Percentiles rank a stretch among this genome's conserved stretches.
These are phyloP conservation scores for Chunga burmeisteri DNA, from an alignment of 2,113 vertebrate species.

Conservation along the genomic window DNA sequence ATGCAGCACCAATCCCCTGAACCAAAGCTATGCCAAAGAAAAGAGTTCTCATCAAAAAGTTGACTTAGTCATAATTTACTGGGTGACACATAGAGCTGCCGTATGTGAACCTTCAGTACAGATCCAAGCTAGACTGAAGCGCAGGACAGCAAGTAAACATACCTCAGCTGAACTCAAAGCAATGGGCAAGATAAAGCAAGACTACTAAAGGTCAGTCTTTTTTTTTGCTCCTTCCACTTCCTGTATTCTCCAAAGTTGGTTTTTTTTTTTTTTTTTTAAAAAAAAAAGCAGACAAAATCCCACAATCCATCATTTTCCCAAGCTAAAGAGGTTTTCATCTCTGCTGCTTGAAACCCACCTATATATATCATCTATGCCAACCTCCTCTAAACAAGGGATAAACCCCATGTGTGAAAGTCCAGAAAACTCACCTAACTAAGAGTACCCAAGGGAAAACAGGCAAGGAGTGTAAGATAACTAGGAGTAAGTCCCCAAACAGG, in stretches of 20 bases:
- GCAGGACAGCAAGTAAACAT: not conserved
- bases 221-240: not conserved
- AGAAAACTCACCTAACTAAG: not conserved
- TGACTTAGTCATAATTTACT: not conserved
- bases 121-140: not conserved
- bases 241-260: not conserved
- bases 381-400: not conserved
- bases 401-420: not conserved
- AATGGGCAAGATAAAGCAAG: not conserved
- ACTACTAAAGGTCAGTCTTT: not conserved
- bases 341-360: not conserved
- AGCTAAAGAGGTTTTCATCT: not conserved
- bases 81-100: not conserved
- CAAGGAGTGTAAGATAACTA: not conserved
- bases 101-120: not conserved
- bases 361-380: not conserved
- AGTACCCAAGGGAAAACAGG: not conserved
- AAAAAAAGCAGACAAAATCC: not conserved
- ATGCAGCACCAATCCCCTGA: not conserved
- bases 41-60: not conserved
- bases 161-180: not conserved
- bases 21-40: not conserved
- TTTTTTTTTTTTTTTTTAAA: not conserved
- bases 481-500: not conserved
- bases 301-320: not conserved